phyloP scores from a whole-genome alignment of 1,140 invertebrate species.

The Bombus confusus region DNA sequence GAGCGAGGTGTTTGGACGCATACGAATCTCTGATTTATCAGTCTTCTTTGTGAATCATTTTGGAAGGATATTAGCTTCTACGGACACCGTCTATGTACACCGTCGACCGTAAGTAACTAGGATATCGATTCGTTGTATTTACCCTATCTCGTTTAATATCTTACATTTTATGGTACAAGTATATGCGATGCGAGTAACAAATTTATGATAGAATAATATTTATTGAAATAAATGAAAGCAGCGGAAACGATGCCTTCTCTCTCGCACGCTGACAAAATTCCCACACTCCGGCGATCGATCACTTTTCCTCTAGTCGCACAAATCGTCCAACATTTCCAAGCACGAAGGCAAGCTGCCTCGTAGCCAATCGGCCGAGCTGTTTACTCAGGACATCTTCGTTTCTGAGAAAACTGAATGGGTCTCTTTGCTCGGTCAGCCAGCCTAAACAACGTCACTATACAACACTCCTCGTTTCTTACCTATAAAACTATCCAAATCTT shows the following conservation, averaged over 20 bases:
- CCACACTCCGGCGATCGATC: not conserved
- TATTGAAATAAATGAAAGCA: too few relatives aligned
- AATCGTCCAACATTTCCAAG: constrained; percentile 15
- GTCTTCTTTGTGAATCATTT: not conserved
- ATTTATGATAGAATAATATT: too few relatives aligned
- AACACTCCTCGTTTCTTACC: too few relatives aligned
- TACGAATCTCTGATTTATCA: constrained; percentile 9
- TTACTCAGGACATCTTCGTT: constrained; percentile 49
- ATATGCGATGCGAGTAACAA: too few relatives aligned
- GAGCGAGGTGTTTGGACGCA: not conserved
- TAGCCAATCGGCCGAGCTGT: constrained; percentile 23
- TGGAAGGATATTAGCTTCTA: not conserved
- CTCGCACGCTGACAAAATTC: not conserved
- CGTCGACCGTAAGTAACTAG: too few relatives aligned
- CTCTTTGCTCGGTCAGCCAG: constrained; percentile 35
- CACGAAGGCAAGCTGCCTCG: not conserved
- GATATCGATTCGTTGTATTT: too few relatives aligned
- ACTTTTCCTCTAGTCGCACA: not conserved
- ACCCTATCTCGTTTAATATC: too few relatives aligned
- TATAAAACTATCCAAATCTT: not conserved
- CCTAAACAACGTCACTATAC: not conserved
- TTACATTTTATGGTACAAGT: too few relatives aligned
- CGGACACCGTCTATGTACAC: not conserved
- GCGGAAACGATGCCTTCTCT: not conserved
- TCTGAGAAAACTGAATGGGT: constrained; percentile 20